Conservation (phyloP, 53 echinoderm and acorn worm genomes). For the Antedon mediterranea region DNA sequence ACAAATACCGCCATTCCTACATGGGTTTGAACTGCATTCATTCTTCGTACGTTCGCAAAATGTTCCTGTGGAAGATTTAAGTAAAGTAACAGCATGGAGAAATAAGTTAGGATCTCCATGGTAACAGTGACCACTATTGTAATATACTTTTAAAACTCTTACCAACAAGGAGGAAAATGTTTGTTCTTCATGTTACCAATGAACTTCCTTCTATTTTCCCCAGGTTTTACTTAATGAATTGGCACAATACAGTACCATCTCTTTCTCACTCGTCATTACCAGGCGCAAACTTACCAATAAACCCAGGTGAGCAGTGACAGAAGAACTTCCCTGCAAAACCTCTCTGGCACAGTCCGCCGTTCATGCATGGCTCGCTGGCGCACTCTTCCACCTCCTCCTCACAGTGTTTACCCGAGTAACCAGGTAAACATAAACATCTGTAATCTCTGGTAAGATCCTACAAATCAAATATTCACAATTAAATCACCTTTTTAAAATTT, state of each 20-base stretch:
- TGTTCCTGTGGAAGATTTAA: not conserved
- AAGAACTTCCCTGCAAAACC: not conserved
- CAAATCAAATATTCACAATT: no score
- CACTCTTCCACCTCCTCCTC: not conserved
- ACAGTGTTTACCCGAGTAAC: not conserved
- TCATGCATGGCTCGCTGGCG: not conserved
- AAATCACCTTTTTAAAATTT: no score
- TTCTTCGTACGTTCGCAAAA: not conserved
- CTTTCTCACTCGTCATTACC: no score
- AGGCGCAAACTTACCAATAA: not conserved
- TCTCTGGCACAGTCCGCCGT: not conserved
- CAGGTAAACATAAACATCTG: not conserved
- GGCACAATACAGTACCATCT: no score
- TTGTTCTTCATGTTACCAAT: no score
- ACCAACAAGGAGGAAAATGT: no score
- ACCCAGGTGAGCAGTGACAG: not conserved
- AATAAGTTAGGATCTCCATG: no score
- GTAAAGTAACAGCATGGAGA: no score
- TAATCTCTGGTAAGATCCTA: not conserved
- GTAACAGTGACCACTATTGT: no score
- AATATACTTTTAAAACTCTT: no score
- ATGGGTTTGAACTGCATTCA: not conserved
- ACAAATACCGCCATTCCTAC: not conserved
- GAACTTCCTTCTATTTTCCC: no score
- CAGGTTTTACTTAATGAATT: no score